phyloP scores from a whole-genome alignment of 92 coral and sea anemone genomes.

The Desmophyllum pertusum region DNA sequence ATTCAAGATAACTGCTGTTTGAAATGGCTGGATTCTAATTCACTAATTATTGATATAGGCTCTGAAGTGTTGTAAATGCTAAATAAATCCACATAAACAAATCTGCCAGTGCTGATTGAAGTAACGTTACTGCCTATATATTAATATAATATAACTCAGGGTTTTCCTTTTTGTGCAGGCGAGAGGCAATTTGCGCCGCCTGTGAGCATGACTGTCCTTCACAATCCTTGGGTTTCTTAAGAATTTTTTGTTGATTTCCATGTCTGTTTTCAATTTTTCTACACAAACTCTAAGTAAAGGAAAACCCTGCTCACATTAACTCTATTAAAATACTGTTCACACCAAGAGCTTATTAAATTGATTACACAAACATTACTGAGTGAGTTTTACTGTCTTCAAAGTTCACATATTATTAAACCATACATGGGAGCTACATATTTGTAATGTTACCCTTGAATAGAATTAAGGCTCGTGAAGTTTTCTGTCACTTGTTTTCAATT shows the following conservation, averaged over 20 bases:
- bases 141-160: too few species aligned
- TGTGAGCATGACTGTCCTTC: too few species aligned
- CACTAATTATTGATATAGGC: not conserved
- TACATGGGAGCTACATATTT: not conserved
- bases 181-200: too few species aligned
- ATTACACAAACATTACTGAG: not conserved
- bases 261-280: too few species aligned
- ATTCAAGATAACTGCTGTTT: not conserved
- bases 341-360: not conserved
- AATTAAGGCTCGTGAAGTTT: too few species aligned
- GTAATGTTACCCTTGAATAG: too few species aligned
- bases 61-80: not conserved
- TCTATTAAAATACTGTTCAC: not conserved
- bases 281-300: too few species aligned
- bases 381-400: not conserved
- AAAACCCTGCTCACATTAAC: too few species aligned
- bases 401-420: not conserved
- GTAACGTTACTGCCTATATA: not conserved
- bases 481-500: not conserved
- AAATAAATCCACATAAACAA: not conserved
- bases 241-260: too few species aligned
- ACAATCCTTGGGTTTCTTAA: too few species aligned
- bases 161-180: too few species aligned
- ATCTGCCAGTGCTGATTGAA: not conserved
- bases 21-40: not conserved